Evolutionary conservation across 2,113 vertebrate genomes (phyloP), one percentile per base, ranked within the genome.

Genomic region (Paramormyrops kingsleyae): DNA sequence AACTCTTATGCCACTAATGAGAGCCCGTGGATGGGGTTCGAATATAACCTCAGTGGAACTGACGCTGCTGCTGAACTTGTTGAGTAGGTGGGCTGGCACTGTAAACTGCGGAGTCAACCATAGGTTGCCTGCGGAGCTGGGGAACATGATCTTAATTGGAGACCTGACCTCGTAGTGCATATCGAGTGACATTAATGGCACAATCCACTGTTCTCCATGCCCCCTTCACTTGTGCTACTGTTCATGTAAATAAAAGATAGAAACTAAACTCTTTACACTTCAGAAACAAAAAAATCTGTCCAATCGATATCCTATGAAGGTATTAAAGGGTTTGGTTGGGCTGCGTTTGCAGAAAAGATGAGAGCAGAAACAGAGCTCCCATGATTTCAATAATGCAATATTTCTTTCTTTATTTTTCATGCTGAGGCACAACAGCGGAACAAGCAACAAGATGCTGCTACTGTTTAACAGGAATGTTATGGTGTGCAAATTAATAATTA

Each of bases 231-330:
- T 86, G 12, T 47, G 83, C 74, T 39, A 49, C 44, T 31, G 44
- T 49, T 49, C 44, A 27, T 49, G 83, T 86, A 86, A 86, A 86
- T 86, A 86, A 86, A 86, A 86, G 10, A 86, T 86, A 86, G n/a
- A 50, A 21, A 86, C 83, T 86, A 86, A 86, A 50, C 83, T 56
- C 50, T 47, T 47, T 87, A 53, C 50, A 87, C 50, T 31, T 31
- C 49, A 87, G 85, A 87, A 53, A 35, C 2, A 35, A 42, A 80
- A 39, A 77, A 31, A 53, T 53, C 50, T 53, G 85, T 27, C n/a
- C 19, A 53, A 56, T 24, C 27, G 44, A 47, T 50, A 46, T n/a
- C 21, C 21, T n/a, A 19, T 47, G 44, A n/a, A 9, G 46, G 19
- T 50, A 86, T 49, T 47, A n/a, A 47, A 50, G 44, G 12, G 44